These are phyloP conservation scores for Zaprionus ghesquierei DNA, from an alignment of 1,140 invertebrate species.

Conservation along the genomic window DNA sequence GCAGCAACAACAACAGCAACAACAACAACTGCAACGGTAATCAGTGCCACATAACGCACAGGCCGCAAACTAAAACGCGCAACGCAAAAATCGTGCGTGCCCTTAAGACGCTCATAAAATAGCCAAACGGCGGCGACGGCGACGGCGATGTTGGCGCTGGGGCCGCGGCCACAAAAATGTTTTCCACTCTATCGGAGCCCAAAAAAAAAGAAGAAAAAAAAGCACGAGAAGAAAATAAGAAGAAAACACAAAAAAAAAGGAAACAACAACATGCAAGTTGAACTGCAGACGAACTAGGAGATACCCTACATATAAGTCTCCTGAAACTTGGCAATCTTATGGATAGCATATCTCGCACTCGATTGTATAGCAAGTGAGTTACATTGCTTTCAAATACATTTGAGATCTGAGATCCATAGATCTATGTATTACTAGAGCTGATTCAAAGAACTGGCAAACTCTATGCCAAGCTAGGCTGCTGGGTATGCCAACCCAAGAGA, in stretches of 20 bases:
- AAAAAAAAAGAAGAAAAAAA: constrained; percentile 31
- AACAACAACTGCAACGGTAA: constrained; percentile 59
- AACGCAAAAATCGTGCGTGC: constrained; percentile 79
- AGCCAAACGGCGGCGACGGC: constrained; percentile 34
- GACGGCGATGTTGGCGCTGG: neutral
- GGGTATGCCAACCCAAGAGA: neutral
- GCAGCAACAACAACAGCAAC: neutral
- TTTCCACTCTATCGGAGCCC: constrained; percentile 48
- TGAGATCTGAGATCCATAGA: too few relatives aligned
- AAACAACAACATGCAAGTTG: neutral
- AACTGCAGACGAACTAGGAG: neutral
- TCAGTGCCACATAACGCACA: constrained; percentile 76
- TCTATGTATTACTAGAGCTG: too few relatives aligned
- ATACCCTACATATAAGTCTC: neutral
- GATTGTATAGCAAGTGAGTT: neutral
- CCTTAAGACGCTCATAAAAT: constrained; percentile 80
- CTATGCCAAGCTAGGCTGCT: neutral
- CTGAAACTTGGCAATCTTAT: neutral
- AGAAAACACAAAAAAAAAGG: constrained; percentile 16
- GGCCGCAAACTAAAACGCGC: constrained; percentile 66
- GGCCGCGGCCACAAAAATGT: constrained; percentile 66
- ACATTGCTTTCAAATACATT: neutral
- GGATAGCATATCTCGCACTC: neutral
- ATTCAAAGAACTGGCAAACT: too few relatives aligned
- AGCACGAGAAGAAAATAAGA: neutral